phyloP scores from a whole-genome alignment of 2,888 invertebrate genomes.

The Brachypalpus laphriformis region DNA sequence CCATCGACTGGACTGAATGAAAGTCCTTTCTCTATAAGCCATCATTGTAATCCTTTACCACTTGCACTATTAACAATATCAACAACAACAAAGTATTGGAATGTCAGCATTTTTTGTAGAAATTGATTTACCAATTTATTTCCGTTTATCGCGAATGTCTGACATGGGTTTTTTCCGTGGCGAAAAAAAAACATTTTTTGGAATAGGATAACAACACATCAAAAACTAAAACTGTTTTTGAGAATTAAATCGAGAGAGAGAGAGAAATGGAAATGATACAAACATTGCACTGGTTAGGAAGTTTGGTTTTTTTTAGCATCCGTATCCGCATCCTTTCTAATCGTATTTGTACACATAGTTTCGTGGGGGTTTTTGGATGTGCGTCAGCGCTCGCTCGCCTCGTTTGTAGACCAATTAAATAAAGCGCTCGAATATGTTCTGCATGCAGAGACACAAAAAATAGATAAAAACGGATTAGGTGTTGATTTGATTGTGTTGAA shows the following conservation, averaged over 20 bases:
- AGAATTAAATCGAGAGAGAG: background rate
- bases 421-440: slow-evolving; percentile 46
- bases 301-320: background rate
- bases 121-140: slow-evolving; percentile 59
- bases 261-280: background rate
- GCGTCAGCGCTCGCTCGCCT: slow-evolving; percentile 6
- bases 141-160: slow-evolving; percentile 57
- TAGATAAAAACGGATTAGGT: slow-evolving; percentile 71
- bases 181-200: background rate
- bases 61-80: slow-evolving; percentile 9
- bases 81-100: background rate
- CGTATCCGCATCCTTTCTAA: slow-evolving; percentile 14
- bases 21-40: slow-evolving; percentile 19
- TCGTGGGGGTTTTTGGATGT: background rate
- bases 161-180: slow-evolving; percentile 10
- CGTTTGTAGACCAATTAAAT: slow-evolving; percentile 63
- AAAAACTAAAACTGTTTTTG: slow-evolving; percentile 23
- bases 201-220: slow-evolving; percentile 33
- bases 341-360: slow-evolving; percentile 35
- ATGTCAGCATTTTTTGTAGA: slow-evolving; percentile 1
- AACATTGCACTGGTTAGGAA: background rate
- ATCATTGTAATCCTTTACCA: slow-evolving; percentile 15
- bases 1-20: background rate
- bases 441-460: slow-evolving; percentile 14
- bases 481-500: slow-evolving; percentile 70